phyloP scores from a whole-genome alignment of 2,113 vertebrate genomes.

The Cheilinus undulatus region DNA sequence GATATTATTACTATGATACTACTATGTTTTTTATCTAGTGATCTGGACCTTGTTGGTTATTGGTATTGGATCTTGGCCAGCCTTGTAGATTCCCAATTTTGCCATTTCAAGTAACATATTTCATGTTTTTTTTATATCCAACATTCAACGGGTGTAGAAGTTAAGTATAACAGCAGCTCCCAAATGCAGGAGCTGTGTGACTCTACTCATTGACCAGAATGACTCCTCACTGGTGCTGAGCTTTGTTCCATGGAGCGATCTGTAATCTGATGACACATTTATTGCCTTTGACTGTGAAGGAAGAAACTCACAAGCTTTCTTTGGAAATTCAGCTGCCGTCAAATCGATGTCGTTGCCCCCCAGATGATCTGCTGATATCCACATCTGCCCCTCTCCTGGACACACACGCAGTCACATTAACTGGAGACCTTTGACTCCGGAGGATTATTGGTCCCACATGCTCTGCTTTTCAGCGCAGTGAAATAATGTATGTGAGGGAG shows the following conservation, averaged over 20 bases:
- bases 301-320: neutral
- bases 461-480: neutral
- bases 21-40: too few relatives aligned
- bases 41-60: too few relatives aligned
- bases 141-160: neutral
- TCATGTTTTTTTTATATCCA: too few relatives aligned
- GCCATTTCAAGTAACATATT: too few relatives aligned
- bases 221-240: neutral
- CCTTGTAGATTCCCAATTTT: too few relatives aligned
- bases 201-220: neutral
- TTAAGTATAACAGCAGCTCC: neutral
- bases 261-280: slow-evolving; percentile 24
- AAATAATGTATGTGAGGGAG: slow-evolving; percentile 12
- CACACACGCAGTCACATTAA: slow-evolving; percentile 35
- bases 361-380: slow-evolving; percentile 9
- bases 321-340: neutral
- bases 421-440: slow-evolving; percentile 37
- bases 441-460: slow-evolving; percentile 45
- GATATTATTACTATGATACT: too few relatives aligned
- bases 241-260: slow-evolving; percentile 4
- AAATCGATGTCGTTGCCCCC: slow-evolving; percentile 4
- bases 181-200: neutral
- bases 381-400: slow-evolving; percentile 1
- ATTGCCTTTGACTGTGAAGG: slow-evolving; percentile 1
- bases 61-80: too few relatives aligned